Evolutionary conservation across 2,113 vertebrate genomes (phyloP).

Genomic region (Argyrosomus japonicus): DNA sequence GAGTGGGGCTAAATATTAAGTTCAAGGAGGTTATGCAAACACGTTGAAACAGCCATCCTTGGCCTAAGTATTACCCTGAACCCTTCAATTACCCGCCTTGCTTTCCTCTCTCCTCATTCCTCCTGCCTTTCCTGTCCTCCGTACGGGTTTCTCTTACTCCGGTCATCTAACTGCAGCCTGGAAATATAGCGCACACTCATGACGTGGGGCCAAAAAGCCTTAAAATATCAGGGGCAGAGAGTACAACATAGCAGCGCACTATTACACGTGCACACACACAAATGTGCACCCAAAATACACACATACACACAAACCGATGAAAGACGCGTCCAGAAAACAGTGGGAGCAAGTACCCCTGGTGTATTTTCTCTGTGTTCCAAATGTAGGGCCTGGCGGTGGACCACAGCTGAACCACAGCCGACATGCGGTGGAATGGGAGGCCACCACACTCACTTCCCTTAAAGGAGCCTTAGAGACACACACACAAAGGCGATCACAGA

Average conservation of each 20-base stretch:
- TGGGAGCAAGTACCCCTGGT: slow-evolving; percentile 70
- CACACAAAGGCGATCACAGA: slow-evolving; percentile 36
- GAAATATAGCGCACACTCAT: slow-evolving; percentile 74
- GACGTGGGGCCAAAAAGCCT: slow-evolving; percentile 71
- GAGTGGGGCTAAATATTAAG: slow-evolving; percentile 83
- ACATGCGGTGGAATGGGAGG: slow-evolving; percentile 78
- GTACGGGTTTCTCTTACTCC: slow-evolving; percentile 68
- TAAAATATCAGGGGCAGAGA: slow-evolving; percentile 80
- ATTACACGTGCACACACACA: slow-evolving; percentile 51
- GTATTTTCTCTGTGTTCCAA: slow-evolving; percentile 79
- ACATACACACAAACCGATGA: slow-evolving; percentile 71
- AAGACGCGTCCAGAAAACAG: slow-evolving; percentile 75
- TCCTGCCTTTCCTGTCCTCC: slow-evolving; percentile 71
- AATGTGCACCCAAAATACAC: slow-evolving; percentile 64
- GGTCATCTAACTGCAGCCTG: slow-evolving; percentile 74
- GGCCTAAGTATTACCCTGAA: slow-evolving; percentile 84
- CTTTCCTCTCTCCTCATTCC: slow-evolving; percentile 81
- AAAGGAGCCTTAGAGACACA: slow-evolving; percentile 69
- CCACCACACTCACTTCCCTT: slow-evolving; percentile 78
- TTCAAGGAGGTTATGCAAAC: slow-evolving; percentile 85
- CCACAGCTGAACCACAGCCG: slow-evolving; percentile 80
- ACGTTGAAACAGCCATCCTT: slow-evolving; percentile 83
- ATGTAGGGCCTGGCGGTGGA: slow-evolving; percentile 79
- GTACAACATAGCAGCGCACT: slow-evolving; percentile 63
- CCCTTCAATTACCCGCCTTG: slow-evolving; percentile 84